Conservation (phyloP, 2,797 vertebrate species). For the Esox lucius region DNA sequence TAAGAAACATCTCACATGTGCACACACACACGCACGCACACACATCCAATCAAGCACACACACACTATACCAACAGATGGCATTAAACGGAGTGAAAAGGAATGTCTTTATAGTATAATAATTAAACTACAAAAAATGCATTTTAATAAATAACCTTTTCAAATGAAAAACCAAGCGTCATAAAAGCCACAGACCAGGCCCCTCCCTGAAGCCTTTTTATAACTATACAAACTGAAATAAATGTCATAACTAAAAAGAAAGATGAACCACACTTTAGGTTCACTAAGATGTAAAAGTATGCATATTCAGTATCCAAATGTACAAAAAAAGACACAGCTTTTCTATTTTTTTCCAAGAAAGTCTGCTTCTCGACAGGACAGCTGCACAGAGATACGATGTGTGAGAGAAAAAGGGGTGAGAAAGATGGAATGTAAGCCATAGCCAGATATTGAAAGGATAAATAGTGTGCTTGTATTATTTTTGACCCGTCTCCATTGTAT, state of each 20-base stretch:
- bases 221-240: slow-evolving; percentile 55
- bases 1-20: slow-evolving; percentile 58
- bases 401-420: slow-evolving; percentile 36
- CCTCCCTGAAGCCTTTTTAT: slow-evolving; percentile 62
- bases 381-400: slow-evolving; percentile 32
- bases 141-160: slow-evolving; percentile 78
- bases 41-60: slow-evolving; percentile 25
- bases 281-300: slow-evolving; percentile 61
- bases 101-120: slow-evolving; percentile 66
- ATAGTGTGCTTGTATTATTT: slow-evolving; percentile 12
- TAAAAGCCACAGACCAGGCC: slow-evolving; percentile 66
- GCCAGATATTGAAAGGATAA: slow-evolving; percentile 24
- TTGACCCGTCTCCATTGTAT: background rate
- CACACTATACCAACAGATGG: slow-evolving; percentile 34
- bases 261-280: slow-evolving; percentile 44
- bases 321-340: slow-evolving; percentile 38
- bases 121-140: slow-evolving; percentile 55
- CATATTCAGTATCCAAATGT: slow-evolving; percentile 68
- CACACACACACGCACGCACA: slow-evolving; percentile 20
- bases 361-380: slow-evolving; percentile 56
- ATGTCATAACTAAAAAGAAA: slow-evolving; percentile 43
- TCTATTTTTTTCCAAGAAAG: slow-evolving; percentile 45
- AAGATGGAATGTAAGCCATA: slow-evolving; percentile 39
- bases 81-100: slow-evolving; percentile 35
- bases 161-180: slow-evolving; percentile 69